Evolutionary conservation across 37 sponge, comb jelly and placozoan genomes (phyloP), one percentile per base, ranked within the genome.

Genomic region (Corticium candelabrum): DNA sequence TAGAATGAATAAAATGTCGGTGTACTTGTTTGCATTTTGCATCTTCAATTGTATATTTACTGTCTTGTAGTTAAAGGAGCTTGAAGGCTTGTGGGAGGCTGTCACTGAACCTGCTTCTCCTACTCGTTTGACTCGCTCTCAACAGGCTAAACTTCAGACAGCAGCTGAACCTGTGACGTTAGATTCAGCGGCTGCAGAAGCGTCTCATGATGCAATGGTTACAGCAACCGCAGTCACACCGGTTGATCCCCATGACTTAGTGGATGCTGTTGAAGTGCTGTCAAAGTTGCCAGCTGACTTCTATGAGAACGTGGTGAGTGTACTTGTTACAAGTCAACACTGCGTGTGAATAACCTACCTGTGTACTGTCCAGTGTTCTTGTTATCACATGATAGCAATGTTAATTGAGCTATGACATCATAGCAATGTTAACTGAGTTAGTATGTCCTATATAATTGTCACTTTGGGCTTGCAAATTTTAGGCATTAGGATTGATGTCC

Each of bases 1-100:
- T 4, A 15, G 5, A 34, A 35, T 4, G 32, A 4, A n/a, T 4
- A 4, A 5, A 4, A 34, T 70, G 30, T 4, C 5, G 15, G 21
- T 50, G 29, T 35, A n/a, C 34, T 70, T 75, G 21, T 3, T n/a
- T 75, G 40, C 21, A 3, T 37, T 3, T 39, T 75, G 77, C n/a
- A 29, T 57, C 36, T 34, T 34, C 35, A 33, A 74, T 2, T 35
- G 2, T 33, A 5, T 11, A 32, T n/a, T 15, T 39, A 39, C 7
- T 40, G 1, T 79, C 3, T 34, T 15, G 32, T n/a, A 41, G 1
- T 67, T 96, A 88, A 96, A 96, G 76, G 96, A 96, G 74, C 41
- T 96, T n/a, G 90, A 89, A 37, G 96, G 85, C 0, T 90, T 88
- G 80, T 92, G 88, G 86, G 76, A 36, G 3, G 88, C 89, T 93